phyloP scores from a whole-genome alignment of 2,113 vertebrate species.

The Spheniscus mendiculus region DNA sequence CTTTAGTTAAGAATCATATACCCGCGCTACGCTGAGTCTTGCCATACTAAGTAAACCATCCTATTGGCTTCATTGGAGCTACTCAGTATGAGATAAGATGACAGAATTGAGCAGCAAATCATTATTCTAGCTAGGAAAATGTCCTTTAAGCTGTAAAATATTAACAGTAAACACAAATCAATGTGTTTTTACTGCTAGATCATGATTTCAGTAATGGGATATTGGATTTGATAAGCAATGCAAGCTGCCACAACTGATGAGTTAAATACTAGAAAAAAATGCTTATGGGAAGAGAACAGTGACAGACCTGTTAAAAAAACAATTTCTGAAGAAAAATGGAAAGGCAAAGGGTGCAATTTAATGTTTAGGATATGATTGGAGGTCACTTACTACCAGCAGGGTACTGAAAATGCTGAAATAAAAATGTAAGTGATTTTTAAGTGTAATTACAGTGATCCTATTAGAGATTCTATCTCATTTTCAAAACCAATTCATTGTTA shows the following conservation, averaged over 20 bases:
- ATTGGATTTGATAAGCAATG: slow-evolving; percentile 25
- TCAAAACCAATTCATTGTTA: background rate
- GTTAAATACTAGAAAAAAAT: slow-evolving; percentile 19
- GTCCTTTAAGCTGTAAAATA: slow-evolving; percentile 13
- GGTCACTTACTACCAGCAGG: background rate
- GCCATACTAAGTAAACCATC: background rate
- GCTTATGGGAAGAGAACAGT: background rate
- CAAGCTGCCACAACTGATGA: background rate
- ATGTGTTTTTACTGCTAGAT: background rate
- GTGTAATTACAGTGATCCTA: background rate
- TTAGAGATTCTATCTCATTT: background rate
- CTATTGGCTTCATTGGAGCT: background rate
- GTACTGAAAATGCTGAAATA: slow-evolving; percentile 7
- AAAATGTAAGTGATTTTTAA: background rate
- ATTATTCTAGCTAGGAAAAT: background rate
- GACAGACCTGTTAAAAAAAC: background rate
- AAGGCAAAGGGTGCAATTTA: background rate
- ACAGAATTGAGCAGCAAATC: background rate
- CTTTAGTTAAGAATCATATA: background rate
- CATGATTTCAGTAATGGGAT: slow-evolving; percentile 24
- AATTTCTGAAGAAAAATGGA: background rate
- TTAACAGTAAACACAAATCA: slow-evolving; percentile 38
- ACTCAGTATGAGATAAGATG: background rate
- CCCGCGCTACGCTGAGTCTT: background rate
- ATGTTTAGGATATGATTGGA: background rate